A percentile compares a stretch with the other conserved stretches of the same genome.
These are phyloP conservation scores for Enteromius mattozi DNA, from an alignment of 2,797 vertebrate genomes.

Conservation along the genomic window DNA sequence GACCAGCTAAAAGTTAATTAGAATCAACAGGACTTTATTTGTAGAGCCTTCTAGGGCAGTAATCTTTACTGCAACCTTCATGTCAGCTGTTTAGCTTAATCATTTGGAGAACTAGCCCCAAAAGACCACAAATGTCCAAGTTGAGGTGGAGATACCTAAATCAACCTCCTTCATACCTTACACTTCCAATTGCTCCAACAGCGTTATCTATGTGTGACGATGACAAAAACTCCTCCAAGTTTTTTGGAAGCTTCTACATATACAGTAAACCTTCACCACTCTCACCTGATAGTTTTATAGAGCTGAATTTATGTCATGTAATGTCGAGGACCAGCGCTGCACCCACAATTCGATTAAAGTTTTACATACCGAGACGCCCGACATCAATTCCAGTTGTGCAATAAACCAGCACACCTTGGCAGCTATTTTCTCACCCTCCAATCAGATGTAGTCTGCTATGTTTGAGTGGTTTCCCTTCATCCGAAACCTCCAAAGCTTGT, in stretches of 20 bases:
- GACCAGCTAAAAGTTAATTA: slow-evolving; percentile 1
- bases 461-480: slow-evolving; percentile 3
- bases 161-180: neutral
- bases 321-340: slow-evolving; percentile 34
- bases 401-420: slow-evolving; percentile 44
- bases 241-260: slow-evolving; percentile 36
- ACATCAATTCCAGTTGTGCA: slow-evolving; percentile 48
- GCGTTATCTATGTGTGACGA: neutral
- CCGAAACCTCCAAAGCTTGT: neutral
- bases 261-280: slow-evolving; percentile 40
- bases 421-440: slow-evolving; percentile 42
- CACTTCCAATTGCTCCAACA: neutral
- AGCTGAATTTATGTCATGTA: slow-evolving; percentile 49
- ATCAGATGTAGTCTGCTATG: neutral
- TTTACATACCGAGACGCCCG: slow-evolving; percentile 47
- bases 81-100: slow-evolving; percentile 18
- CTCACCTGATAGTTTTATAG: slow-evolving; percentile 51
- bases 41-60: neutral
- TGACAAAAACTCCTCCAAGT: slow-evolving; percentile 16
- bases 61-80: neutral
- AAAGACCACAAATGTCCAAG: slow-evolving; percentile 25
- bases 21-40: slow-evolving; percentile 1
- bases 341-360: slow-evolving; percentile 54
- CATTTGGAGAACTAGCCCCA: neutral
- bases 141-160: slow-evolving; percentile 2